Conservation (phyloP, 2,797 vertebrate species). For the Emydoidea blandingii region DNA sequence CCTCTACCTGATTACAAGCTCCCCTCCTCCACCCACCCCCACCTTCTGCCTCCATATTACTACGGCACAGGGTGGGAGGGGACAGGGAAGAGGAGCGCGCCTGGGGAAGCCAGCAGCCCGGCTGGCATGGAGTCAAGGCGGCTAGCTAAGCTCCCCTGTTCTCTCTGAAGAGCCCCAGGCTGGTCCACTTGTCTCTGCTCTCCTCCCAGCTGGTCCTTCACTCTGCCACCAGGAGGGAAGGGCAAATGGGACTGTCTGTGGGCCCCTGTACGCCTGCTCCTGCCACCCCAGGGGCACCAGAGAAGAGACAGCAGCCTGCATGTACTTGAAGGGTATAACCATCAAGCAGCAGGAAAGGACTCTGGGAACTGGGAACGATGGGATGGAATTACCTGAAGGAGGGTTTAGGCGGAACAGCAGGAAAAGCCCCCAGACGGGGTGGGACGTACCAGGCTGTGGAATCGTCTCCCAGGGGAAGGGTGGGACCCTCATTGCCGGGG, state of each 20-base stretch:
- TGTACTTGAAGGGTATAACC: neutral
- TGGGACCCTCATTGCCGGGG: neutral
- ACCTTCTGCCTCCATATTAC: neutral
- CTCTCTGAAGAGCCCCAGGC: neutral
- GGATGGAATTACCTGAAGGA: neutral
- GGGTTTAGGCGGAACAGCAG: neutral
- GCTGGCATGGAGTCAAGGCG: neutral
- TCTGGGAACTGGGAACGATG: neutral
- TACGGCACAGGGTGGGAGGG: too few species aligned
- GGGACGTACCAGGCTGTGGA: neutral
- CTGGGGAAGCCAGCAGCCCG: neutral
- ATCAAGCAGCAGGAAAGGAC: neutral
- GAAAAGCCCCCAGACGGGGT: neutral
- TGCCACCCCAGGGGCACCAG: neutral
- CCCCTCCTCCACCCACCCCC: neutral
- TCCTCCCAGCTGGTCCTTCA: fast-evolving
- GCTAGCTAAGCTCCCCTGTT: neutral
- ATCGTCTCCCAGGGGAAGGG: neutral
- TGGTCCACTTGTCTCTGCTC: neutral
- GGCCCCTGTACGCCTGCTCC: neutral
- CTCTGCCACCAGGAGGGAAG: neutral
- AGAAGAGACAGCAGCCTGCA: neutral
- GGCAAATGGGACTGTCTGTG: neutral
- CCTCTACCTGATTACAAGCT: neutral
- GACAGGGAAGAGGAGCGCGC: neutral